Evolutionary conservation across 1,140 invertebrate species (phyloP).

Genomic region (Zaprionus ornatus): DNA sequence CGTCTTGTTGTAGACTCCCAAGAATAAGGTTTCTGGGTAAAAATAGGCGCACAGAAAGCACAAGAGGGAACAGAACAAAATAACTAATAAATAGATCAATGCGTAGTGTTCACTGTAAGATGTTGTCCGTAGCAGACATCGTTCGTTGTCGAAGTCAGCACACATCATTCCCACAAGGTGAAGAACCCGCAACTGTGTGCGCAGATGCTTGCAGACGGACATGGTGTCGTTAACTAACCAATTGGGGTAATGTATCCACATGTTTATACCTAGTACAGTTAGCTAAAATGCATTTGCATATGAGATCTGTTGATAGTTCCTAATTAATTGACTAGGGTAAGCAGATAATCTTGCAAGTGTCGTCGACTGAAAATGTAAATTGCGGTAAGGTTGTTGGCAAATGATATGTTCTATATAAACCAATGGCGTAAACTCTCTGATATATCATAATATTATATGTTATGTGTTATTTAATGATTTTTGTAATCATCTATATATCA

Average conservation of each 20-base stretch:
- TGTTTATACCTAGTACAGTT: slow-evolving; percentile 13
- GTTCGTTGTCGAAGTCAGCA: slow-evolving; percentile 36
- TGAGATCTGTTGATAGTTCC: slow-evolving; percentile 4
- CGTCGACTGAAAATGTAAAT: neutral
- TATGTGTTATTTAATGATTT: too few relatives aligned
- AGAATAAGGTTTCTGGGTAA: slow-evolving; percentile 30
- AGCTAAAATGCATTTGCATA: slow-evolving; percentile 30
- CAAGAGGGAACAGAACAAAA: neutral
- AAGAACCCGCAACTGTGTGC: slow-evolving; percentile 43
- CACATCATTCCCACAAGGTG: slow-evolving; percentile 53
- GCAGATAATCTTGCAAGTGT: neutral
- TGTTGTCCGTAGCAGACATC: slow-evolving; percentile 35
- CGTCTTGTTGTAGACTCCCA: slow-evolving; percentile 50
- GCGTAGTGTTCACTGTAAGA: slow-evolving; percentile 41
- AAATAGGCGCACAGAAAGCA: slow-evolving; percentile 42
- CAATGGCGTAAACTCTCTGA: neutral
- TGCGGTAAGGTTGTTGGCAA: neutral
- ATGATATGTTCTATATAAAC: neutral
- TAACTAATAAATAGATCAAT: slow-evolving; percentile 8
- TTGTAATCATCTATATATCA: too few relatives aligned
- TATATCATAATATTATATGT: too few relatives aligned
- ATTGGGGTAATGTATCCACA: neutral
- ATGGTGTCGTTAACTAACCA: slow-evolving; percentile 36
- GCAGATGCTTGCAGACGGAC: slow-evolving; percentile 51
- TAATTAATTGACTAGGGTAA: slow-evolving; percentile 11